Conservation (phyloP, 1,140 invertebrate species). For the Drosophila grimshawi region DNA sequence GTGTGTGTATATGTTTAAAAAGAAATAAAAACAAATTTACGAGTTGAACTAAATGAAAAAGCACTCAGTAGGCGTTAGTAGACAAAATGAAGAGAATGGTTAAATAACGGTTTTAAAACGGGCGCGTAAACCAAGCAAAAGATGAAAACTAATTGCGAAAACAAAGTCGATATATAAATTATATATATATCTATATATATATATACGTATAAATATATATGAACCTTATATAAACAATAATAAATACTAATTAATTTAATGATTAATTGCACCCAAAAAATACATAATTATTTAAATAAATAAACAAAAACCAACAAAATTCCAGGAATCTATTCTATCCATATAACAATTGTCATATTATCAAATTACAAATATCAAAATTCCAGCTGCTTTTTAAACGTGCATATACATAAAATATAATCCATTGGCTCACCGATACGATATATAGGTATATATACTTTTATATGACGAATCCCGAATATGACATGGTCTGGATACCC, state of each 20-base stretch:
- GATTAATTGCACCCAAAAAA: constrained; percentile 83
- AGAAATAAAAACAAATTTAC: constrained; percentile 30
- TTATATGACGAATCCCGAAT: constrained; percentile 39
- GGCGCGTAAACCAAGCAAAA: constrained; percentile 7
- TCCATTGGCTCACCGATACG: neutral
- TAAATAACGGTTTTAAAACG: constrained; percentile 18
- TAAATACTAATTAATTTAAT: constrained; percentile 84
- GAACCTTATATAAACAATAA: constrained; percentile 83
- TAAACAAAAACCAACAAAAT: constrained; percentile 60
- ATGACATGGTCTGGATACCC: constrained; percentile 45
- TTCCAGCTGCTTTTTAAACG: constrained; percentile 12
- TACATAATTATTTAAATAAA: constrained; percentile 84
- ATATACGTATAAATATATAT: constrained; percentile 64
- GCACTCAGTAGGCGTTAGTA: constrained; percentile 34
- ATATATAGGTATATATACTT: constrained; percentile 14
- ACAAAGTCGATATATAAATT: constrained; percentile 38
- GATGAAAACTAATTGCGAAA: constrained; percentile 23
- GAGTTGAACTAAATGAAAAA: constrained; percentile 28
- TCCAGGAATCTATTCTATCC: neutral
- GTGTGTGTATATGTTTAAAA: constrained; percentile 55
- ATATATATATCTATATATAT: constrained; percentile 48
- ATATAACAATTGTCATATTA: neutral
- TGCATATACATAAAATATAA: neutral
- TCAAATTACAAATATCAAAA: constrained; percentile 21
- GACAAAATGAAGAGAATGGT: constrained; percentile 12